Conservation (phyloP, 1,140 invertebrate genomes). For the Macrocentrus cingulum region DNA sequence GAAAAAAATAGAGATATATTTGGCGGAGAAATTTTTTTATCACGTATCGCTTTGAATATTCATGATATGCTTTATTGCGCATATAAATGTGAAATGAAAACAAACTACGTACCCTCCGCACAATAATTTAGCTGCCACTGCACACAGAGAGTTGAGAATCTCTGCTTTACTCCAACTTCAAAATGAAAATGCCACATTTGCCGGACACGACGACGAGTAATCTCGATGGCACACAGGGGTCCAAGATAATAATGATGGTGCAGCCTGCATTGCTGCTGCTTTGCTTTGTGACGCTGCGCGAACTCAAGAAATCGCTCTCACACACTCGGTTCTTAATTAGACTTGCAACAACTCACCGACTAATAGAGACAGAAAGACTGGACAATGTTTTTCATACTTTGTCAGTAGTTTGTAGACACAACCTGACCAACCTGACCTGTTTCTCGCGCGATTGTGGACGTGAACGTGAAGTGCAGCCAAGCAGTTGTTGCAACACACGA, state of each 20-base stretch:
- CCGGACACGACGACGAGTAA: conserved; percentile 4
- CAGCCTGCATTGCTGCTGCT: not conserved
- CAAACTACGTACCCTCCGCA: not conserved
- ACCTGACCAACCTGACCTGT: conserved; percentile 38
- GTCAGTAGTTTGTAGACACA: conserved; percentile 11
- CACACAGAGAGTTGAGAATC: conserved; percentile 8
- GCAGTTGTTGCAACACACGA: too few relatives aligned
- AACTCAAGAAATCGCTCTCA: not conserved
- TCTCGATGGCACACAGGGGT: conserved; percentile 8
- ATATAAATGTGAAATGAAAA: not conserved
- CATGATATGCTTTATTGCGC: too few relatives aligned
- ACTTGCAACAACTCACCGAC: too few relatives aligned
- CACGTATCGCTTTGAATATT: too few relatives aligned
- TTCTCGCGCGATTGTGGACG: conserved; percentile 15
- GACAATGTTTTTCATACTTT: conserved; percentile 29
- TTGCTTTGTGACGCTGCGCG: not conserved
- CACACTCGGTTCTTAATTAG: too few relatives aligned
- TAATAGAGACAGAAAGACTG: not conserved
- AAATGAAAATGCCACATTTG: conserved; percentile 15
- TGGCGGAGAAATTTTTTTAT: too few relatives aligned
- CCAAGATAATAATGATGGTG: not conserved
- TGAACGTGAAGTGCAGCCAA: too few relatives aligned
- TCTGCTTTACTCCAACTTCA: conserved; percentile 15
- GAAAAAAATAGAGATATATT: too few relatives aligned
- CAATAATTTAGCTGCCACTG: too few relatives aligned